phyloP scores from a whole-genome alignment of 2,888 invertebrate genomes.

The Amphipoea oculea region DNA sequence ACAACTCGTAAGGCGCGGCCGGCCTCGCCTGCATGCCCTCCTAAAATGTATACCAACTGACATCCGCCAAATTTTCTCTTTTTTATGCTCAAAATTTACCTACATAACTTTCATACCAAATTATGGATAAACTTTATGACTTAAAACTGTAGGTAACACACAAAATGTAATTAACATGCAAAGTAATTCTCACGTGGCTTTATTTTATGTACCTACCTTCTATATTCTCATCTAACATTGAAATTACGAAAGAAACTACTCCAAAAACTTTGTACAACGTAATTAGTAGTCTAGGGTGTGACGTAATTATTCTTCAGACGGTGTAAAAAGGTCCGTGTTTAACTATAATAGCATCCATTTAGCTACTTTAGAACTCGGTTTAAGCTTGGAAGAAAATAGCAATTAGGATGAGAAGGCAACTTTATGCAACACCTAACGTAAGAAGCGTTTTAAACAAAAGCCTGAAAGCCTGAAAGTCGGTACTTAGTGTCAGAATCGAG shows the following conservation, averaged over 20 bases:
- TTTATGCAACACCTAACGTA: not conserved
- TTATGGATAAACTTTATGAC: not conserved
- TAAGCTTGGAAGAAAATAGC: not conserved
- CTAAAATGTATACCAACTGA: not conserved
- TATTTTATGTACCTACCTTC: conserved; percentile 2
- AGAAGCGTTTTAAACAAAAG: not conserved
- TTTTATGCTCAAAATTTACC: not conserved
- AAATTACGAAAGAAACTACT: conserved; percentile 19
- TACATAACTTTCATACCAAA: not conserved
- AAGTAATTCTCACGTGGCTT: conserved; percentile 16
- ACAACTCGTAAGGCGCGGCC: too few relatives aligned
- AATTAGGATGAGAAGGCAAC: conserved; percentile 6
- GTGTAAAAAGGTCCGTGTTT: conserved; percentile 47
- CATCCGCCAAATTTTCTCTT: too few relatives aligned
- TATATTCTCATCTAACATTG: conserved; percentile 11
- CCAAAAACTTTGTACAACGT: conserved; percentile 43
- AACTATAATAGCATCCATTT: conserved; percentile 35
- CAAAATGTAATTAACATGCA: conserved; percentile 23
- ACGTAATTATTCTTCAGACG: conserved; percentile 50
- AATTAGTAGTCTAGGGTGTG: conserved; percentile 48
- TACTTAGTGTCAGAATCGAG: not conserved
- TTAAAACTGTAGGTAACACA: not conserved
- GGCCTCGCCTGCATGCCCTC: not conserved
- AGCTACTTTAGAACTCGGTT: conserved; percentile 13
- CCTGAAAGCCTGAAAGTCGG: too few relatives aligned